Evolutionary conservation across 2,113 vertebrate genomes (phyloP).

Genomic region (Ophthalmolycus amberensis): DNA sequence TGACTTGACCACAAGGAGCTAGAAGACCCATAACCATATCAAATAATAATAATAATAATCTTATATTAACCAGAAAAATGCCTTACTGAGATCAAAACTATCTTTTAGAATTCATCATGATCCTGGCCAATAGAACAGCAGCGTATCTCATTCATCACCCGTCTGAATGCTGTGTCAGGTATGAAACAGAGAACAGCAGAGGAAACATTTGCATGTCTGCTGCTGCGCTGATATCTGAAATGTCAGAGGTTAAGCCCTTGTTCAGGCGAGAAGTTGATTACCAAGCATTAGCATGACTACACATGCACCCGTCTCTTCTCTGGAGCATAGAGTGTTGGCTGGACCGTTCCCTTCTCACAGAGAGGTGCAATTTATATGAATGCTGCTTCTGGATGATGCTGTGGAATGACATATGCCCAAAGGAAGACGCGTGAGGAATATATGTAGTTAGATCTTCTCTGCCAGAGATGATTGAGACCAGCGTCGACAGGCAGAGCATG

Average conservation of each 20-base stretch:
- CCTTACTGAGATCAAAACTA: too few species aligned
- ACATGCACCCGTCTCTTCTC: constrained; percentile 31
- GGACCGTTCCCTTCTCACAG: neutral
- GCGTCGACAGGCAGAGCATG: neutral
- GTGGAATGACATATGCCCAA: constrained; percentile 6
- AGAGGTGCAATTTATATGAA: constrained; percentile 11
- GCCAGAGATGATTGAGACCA: constrained; percentile 19
- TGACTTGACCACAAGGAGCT: neutral
- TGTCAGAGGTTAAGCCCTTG: constrained; percentile 29
- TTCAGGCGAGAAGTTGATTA: constrained; percentile 41
- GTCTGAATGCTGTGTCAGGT: constrained; percentile 3
- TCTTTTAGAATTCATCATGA: too few species aligned
- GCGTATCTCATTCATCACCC: constrained; percentile 15
- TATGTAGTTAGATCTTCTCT: neutral
- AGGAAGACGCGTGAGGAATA: neutral
- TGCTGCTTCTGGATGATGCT: constrained; percentile 7
- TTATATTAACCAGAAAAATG: too few species aligned
- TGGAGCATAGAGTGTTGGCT: constrained; percentile 21
- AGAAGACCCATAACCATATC: too few species aligned
- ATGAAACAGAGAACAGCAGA: constrained; percentile 23
- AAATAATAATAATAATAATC: too few species aligned
- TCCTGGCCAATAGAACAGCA: too few species aligned
- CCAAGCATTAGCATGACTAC: constrained; percentile 54
- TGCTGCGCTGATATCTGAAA: constrained; percentile 3
- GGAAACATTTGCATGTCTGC: constrained; percentile 31